A percentile compares a stretch with the other conserved stretches of the same genome.
phyloP scores from a whole-genome alignment of 2,113 vertebrate species.

The Rhizomys pruinosus region DNA sequence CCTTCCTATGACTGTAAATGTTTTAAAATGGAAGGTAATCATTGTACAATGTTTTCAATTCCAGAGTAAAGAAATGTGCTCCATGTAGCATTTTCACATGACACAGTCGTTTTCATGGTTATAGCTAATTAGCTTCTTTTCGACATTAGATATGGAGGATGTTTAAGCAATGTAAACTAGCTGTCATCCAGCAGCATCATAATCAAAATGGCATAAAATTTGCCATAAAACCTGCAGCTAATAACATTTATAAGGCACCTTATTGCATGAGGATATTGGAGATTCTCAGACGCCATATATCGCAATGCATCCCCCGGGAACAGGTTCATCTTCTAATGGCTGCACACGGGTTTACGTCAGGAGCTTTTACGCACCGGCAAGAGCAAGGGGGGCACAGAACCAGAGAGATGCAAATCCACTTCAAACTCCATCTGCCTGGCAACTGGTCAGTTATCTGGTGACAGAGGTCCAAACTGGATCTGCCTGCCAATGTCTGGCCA shows the following conservation, averaged over 20 bases:
- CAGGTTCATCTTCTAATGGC: constrained; percentile 76
- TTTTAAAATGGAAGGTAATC: constrained; percentile 75
- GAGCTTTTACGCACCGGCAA: constrained; percentile 68
- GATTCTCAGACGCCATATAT: constrained; percentile 78
- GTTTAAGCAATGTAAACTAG: constrained; percentile 81
- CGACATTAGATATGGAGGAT: constrained; percentile 75
- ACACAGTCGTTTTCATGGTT: constrained; percentile 78
- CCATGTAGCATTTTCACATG: constrained; percentile 60
- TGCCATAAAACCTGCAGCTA: constrained; percentile 71
- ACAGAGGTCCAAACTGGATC: too few species aligned
- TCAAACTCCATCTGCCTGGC: too few species aligned
- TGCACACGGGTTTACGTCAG: constrained; percentile 66
- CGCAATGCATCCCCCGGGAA: constrained; percentile 72
- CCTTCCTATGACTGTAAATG: constrained; percentile 59
- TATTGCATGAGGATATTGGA: constrained; percentile 63
- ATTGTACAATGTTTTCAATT: constrained; percentile 68
- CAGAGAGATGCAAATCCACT: background rate
- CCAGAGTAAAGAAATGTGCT: constrained; percentile 54
- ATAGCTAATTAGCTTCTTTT: constrained; percentile 80
- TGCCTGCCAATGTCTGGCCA: too few species aligned
- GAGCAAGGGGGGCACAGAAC: constrained; percentile 23
- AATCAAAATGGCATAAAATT: constrained; percentile 81
- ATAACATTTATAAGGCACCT: constrained; percentile 74
- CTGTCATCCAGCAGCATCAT: constrained; percentile 71
- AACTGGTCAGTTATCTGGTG: too few species aligned